Evolutionary conservation across 2,113 vertebrate species (phyloP).

Genomic region (Myodes glareolus): DNA sequence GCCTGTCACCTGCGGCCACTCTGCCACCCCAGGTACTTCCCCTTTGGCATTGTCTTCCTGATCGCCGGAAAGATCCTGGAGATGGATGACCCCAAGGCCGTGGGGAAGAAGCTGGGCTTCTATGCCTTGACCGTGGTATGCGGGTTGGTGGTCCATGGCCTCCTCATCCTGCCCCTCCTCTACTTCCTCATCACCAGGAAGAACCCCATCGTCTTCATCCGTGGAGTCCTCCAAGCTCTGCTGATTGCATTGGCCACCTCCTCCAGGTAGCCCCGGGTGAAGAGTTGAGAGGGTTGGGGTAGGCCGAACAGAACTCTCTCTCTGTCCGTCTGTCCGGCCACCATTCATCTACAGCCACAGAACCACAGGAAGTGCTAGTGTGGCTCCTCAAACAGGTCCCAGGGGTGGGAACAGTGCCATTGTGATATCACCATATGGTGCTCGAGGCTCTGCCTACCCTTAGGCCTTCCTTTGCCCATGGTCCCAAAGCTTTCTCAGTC

Average conservation of each 20-base stretch:
- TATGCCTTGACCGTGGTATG: conserved; percentile 97
- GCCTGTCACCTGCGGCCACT: background rate
- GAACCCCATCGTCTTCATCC: conserved; percentile 97
- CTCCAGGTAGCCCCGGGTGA: conserved; percentile 88
- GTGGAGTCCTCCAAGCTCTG: conserved; percentile 97
- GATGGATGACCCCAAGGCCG: conserved; percentile 96
- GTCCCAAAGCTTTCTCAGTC: background rate
- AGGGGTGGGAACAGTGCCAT: background rate
- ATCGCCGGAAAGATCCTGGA: conserved; percentile 99
- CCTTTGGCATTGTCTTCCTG: conserved; percentile 98
- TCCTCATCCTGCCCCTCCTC: conserved; percentile 96
- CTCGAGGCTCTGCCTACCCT: background rate
- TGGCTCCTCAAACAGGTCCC: background rate
- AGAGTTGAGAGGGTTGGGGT: background rate
- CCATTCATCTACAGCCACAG: background rate
- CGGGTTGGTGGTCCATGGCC: conserved; percentile 94
- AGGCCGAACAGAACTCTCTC: too few species aligned
- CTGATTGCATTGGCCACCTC: conserved; percentile 98
- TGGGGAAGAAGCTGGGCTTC: conserved; percentile 97
- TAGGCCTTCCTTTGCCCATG: background rate
- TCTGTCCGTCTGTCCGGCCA: background rate
- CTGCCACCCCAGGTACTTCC: conserved; percentile 92
- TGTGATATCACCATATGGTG: background rate
- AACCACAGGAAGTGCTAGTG: background rate
- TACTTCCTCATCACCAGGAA: conserved; percentile 98